phyloP scores from a whole-genome alignment of 2,888 invertebrate genomes.

The Lysandra bellargus region DNA sequence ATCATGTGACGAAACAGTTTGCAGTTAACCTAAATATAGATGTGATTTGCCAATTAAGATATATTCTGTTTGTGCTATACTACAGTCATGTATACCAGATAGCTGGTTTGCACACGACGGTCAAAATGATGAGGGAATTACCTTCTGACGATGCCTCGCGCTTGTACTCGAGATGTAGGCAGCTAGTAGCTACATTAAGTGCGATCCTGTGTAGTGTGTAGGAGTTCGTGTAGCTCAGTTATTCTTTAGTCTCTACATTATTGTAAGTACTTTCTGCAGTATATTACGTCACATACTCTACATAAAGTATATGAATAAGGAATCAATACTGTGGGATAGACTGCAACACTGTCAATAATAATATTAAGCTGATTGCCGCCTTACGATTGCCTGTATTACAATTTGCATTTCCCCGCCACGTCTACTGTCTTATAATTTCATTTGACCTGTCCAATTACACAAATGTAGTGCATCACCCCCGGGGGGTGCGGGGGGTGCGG shows the following conservation, averaged over 20 bases:
- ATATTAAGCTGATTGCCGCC: no score
- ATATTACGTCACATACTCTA: background rate
- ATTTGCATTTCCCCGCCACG: background rate
- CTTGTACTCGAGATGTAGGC: background rate
- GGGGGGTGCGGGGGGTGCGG: background rate
- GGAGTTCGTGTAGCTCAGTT: background rate
- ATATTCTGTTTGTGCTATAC: background rate
- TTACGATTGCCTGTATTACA: background rate
- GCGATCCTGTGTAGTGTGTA: background rate
- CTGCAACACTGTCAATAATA: no score
- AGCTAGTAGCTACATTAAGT: background rate
- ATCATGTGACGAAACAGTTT: background rate
- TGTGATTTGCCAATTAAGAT: background rate
- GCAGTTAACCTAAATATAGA: background rate
- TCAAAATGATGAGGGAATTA: background rate
- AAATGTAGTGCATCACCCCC: constrained; percentile 18
- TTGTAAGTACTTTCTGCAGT: background rate
- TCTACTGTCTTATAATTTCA: background rate
- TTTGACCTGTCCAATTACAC: constrained; percentile 22
- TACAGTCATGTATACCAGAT: no score
- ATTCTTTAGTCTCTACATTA: background rate
- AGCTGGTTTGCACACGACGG: background rate
- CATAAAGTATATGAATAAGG: background rate
- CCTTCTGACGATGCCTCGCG: background rate
- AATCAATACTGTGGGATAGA: no score